Base-by-base conservation (phyloP, 1,140 invertebrate genomes). In the Rhynchophorus ferrugineus region DNA sequence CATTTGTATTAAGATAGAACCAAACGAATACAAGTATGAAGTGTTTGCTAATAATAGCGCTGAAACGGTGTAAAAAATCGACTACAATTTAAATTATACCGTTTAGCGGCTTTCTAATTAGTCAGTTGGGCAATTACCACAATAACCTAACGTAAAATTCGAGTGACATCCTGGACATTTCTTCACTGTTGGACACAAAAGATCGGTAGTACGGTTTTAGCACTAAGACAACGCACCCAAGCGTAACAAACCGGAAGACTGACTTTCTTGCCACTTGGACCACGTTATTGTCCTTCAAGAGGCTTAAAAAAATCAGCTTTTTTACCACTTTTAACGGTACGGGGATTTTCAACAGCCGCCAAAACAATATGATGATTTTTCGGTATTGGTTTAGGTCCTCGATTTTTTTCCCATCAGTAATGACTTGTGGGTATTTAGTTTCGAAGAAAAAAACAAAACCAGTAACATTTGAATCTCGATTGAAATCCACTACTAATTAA, bases 201-300 rank as follows among this genome's bases (percentile, higher is more conserved):
- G 53, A 55, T 55, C 53, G 53, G 53, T 55, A 55, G 46, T 55
- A 55, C 53, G 53, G 53, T 55, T 55, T 49, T 55, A 55, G 53
- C 53, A 49, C 36, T 55, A 38, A 55, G 46, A 22, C 29, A 18
- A 38, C 3, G 46, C 44, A 55, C 34, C 53, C 33, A 44, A 42
- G 53, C 46, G 53, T 55, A 55, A 44, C 53, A 55, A 55, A 49
- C 38, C 42, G 53, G 53, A 55, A 55, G 53, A 55, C 35, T 55
- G 53, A 29, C 49, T 55, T 55, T 55, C 53, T 55, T 55, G 42
- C 19, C 35, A 44, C 53, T 55, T 55, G 53, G 53, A 55, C 53
- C 53, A 49, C 53, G 34, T 55, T 54, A 47, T 54, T 54, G 52
- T 54, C 52, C 52, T 54, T 48, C 24, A 35, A 54, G 29, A 13